Base-by-base conservation (phyloP, 64 coral and sea anemone species). In the Montipora sp. region DNA sequence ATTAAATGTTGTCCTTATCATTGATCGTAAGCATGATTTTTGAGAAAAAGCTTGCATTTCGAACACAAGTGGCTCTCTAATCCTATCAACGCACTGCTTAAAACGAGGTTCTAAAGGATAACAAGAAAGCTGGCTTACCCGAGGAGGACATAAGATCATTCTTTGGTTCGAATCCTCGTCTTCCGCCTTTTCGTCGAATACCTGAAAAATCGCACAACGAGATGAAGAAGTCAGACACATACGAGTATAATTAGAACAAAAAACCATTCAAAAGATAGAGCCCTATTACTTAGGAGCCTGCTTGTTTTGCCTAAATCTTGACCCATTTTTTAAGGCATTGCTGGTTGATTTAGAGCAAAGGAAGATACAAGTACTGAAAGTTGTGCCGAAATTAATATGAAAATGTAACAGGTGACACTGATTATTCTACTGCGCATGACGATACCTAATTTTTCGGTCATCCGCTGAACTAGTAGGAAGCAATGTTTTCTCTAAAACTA, bases 231-330 rank as follows among this genome's bases (percentile, higher is more conserved):
- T 59, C 51, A 81, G 78, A 68, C 78, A 87, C 16, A 7, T 44
- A 19, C 87, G 18, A 24, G 36, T 36, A 36, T 36, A 2, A n/a
- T 16, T 8, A 12, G 24, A 55, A 79, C 20, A 63, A 79, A 77
- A 36, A 8, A 0, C 3, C 13, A 21, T 78, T 12, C 3, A 15
- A 27, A 77, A 5, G 7, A 15, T 78, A 19, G 9, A 24, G 3
- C 36, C 19, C 55, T 66, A 81, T 93, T 93, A 93, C 91, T 93
- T 70, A 93, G 27, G 12, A 93, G 91, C 36, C 91, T 83, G 91
- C 91, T 93, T 61, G 91, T 93, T 93, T 93, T 93, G 2, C 91
- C 91, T 85, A 93, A 73, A 61, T 93, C 91, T 80, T 93, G 91
- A 49, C 91, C 91, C 91, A 93, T 93, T 49, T 23, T 36, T 85